Evolutionary conservation across 2,113 vertebrate genomes (phyloP), one percentile per base, ranked within the genome.

Genomic region (Neolamprologus ventralis): DNA sequence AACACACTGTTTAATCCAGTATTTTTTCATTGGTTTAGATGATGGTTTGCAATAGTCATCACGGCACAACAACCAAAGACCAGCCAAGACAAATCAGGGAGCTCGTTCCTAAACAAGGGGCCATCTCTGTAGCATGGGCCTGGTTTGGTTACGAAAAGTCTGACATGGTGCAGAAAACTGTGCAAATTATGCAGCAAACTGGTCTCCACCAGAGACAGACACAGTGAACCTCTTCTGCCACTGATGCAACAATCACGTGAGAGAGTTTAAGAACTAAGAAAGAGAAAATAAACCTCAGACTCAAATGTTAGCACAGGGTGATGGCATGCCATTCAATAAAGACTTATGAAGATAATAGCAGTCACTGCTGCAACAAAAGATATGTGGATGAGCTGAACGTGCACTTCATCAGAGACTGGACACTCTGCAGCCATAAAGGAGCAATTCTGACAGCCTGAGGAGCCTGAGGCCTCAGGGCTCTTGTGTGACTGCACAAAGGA

Each of bases 261-360:
- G 14, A 31, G 5, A 28, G 23, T 14, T 26, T 14, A 57, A 57
- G 54, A 26, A 55, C 54, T 57, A 57, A 57, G 23, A 58, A 28
- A 28, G 55, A 31, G 28, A 33, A 33, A 60, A 60, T 0, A 60
- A 10, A 1, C 8, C 16, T 6, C 9, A 33, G 28, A 60, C 28
- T 60, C 5, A 60, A 60, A 33, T 60, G 8, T 60, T 60, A 60
- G 28, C 57, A 19, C 57, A 33, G 28, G 14, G 57, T 17, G 7
- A 7, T 60, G 5, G 28, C 28, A 33, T 17, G 16, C 5, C 26
- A 60, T 60, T 60, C 26, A 60, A 1, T 31, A 17, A 60, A 60
- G 26, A 58, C 55, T 58, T 58, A 28, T 28, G 26, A 58, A 58
- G 55, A 28, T 58, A 58, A 58, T 4, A 58, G 23, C 23, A 23